These are phyloP conservation scores for Agrilus mali DNA, from an alignment of 2,888 invertebrate species.

Conservation along the genomic window DNA sequence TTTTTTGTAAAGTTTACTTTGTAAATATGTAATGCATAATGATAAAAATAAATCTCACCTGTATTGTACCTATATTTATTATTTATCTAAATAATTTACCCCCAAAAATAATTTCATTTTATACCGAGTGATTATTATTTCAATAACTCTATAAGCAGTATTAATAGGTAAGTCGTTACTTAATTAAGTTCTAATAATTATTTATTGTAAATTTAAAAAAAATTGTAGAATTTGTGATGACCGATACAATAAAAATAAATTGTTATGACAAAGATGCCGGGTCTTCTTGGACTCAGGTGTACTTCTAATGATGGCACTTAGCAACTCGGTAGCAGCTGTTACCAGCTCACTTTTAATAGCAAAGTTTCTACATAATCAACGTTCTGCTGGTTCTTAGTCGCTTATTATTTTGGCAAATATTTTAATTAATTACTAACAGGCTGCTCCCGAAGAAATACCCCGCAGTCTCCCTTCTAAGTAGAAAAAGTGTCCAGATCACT, in stretches of 20 bases:
- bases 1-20: too few relatives aligned
- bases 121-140: too few relatives aligned
- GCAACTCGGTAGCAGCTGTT: slow-evolving; percentile 21
- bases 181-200: too few relatives aligned
- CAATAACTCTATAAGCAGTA: too few relatives aligned
- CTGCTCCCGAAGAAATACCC: neutral
- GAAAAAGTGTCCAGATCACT: neutral
- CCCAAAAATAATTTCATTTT: slow-evolving; percentile 3
- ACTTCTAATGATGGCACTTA: slow-evolving; percentile 22
- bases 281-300: slow-evolving; percentile 18
- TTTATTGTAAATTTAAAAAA: too few relatives aligned
- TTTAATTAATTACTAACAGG: slow-evolving; percentile 14
- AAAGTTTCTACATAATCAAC: slow-evolving; percentile 31
- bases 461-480: neutral
- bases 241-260: too few relatives aligned
- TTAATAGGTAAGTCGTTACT: too few relatives aligned
- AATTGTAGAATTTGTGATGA: too few relatives aligned
- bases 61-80: too few relatives aligned
- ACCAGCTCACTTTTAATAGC: slow-evolving; percentile 25
- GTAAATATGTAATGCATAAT: too few relatives aligned
- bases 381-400: slow-evolving; percentile 22
- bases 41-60: too few relatives aligned
- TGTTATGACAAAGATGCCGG: too few relatives aligned
- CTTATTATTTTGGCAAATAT: slow-evolving; percentile 20
- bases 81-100: slow-evolving; percentile 4